These are phyloP conservation scores for Fistularia commersonii DNA, from an alignment of 2,797 vertebrate genomes.

Conservation along the genomic window DNA sequence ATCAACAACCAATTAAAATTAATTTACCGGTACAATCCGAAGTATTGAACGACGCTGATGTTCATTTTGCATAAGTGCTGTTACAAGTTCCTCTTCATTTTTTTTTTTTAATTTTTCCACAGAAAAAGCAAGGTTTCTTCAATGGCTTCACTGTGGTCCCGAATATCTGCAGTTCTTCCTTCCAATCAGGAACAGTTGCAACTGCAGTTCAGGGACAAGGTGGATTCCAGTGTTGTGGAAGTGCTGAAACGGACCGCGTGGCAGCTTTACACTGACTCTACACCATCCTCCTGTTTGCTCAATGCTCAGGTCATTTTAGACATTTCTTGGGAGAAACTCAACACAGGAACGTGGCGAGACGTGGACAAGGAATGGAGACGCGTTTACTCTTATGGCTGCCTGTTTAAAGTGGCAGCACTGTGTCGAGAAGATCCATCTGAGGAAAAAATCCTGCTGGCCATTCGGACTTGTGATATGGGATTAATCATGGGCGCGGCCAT, in stretches of 20 bases:
- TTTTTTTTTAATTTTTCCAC: slow-evolving; percentile 7
- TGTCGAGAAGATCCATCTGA: slow-evolving; percentile 53
- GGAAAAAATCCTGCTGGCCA: slow-evolving; percentile 55
- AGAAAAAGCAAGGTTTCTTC: slow-evolving; percentile 21
- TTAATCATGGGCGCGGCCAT: slow-evolving; percentile 85
- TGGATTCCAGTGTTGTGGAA: slow-evolving; percentile 68
- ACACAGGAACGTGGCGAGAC: slow-evolving; percentile 82
- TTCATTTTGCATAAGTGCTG: not conserved
- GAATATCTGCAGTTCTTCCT: slow-evolving; percentile 71
- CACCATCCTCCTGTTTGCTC: slow-evolving; percentile 33
- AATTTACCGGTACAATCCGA: too few species aligned
- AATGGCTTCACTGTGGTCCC: slow-evolving; percentile 69
- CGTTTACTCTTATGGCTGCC: slow-evolving; percentile 84
- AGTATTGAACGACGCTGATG: too few species aligned
- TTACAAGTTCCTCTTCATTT: not conserved
- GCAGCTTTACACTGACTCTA: slow-evolving; percentile 64
- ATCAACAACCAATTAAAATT: too few species aligned
- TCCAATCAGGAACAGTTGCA: slow-evolving; percentile 62
- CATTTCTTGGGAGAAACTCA: slow-evolving; percentile 88
- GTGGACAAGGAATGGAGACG: slow-evolving; percentile 87
- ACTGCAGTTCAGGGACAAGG: slow-evolving; percentile 66
- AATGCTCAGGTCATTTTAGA: slow-evolving; percentile 79
- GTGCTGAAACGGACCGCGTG: slow-evolving; percentile 65
- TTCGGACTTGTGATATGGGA: slow-evolving; percentile 85
- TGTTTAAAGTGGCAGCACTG: slow-evolving; percentile 81